Evolutionary conservation across 2,888 invertebrate genomes (phyloP).

Genomic region (Tachina grossa): DNA sequence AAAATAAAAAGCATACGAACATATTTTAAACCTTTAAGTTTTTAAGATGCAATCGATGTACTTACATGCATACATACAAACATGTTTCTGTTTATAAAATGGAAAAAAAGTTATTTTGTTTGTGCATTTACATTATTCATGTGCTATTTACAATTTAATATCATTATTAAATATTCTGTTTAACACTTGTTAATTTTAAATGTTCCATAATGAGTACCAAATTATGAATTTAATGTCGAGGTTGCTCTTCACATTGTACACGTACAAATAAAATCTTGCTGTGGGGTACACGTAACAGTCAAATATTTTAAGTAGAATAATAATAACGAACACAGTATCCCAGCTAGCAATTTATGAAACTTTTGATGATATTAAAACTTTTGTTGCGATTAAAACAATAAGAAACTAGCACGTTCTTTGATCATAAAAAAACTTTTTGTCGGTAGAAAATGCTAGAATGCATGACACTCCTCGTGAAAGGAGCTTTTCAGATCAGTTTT

Average conservation of each 20-base stretch:
- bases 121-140: background rate
- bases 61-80: background rate
- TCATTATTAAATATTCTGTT: slow-evolving; percentile 24
- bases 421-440: too few species aligned
- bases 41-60: background rate
- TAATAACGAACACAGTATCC: background rate
- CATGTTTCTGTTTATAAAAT: background rate
- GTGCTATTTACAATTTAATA: slow-evolving; percentile 14
- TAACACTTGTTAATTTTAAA: slow-evolving; percentile 62
- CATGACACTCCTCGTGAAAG: too few species aligned
- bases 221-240: slow-evolving; percentile 52
- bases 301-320: slow-evolving; percentile 31
- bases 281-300: background rate
- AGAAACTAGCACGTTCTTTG: too few species aligned
- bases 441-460: too few species aligned
- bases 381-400: too few species aligned
- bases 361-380: too few species aligned
- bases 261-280: background rate
- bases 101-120: too few species aligned
- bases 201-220: slow-evolving; percentile 50
- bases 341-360: background rate
- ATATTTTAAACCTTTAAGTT: background rate
- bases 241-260: slow-evolving; percentile 7
- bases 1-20: too few species aligned
- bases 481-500: too few species aligned